A percentile compares a stretch with the other conserved stretches of the same genome.
Conservation (phyloP, 2,113 vertebrate species). For the Grantiella picta region DNA sequence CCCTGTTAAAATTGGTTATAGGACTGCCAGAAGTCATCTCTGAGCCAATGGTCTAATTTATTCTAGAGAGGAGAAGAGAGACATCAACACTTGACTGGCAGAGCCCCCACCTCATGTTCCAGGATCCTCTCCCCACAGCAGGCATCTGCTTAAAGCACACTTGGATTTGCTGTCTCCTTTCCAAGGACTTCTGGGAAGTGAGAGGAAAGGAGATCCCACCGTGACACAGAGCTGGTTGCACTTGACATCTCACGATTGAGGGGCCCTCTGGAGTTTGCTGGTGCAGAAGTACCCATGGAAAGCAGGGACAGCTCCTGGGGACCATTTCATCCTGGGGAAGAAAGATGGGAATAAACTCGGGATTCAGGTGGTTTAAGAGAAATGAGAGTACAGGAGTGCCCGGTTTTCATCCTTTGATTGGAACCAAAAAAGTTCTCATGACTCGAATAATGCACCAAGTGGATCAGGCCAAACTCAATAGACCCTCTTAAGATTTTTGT, state of each 20-base stretch:
- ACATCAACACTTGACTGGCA: background rate
- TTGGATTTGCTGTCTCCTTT: background rate
- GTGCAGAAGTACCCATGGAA: accelerated
- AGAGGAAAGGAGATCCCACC: background rate
- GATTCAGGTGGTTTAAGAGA: background rate
- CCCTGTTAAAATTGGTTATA: background rate
- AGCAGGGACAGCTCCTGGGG: background rate
- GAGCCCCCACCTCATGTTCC: background rate
- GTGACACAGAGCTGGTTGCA: background rate
- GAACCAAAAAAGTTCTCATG: background rate
- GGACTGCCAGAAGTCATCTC: background rate
- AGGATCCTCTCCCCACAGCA: background rate
- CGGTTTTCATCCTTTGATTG: background rate
- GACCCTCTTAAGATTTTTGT: background rate
- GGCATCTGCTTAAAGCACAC: background rate
- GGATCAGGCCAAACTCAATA: background rate
- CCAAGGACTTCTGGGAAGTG: background rate
- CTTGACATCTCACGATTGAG: background rate
- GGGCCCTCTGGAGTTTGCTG: background rate
- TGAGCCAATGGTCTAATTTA: background rate
- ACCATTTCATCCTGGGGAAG: background rate
- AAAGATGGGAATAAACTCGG: background rate
- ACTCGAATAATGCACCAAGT: background rate
- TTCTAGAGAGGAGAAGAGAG: background rate
- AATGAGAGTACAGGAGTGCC: background rate